Conservation (phyloP, 2,113 vertebrate genomes). For the Hippocampus barbouri region DNA sequence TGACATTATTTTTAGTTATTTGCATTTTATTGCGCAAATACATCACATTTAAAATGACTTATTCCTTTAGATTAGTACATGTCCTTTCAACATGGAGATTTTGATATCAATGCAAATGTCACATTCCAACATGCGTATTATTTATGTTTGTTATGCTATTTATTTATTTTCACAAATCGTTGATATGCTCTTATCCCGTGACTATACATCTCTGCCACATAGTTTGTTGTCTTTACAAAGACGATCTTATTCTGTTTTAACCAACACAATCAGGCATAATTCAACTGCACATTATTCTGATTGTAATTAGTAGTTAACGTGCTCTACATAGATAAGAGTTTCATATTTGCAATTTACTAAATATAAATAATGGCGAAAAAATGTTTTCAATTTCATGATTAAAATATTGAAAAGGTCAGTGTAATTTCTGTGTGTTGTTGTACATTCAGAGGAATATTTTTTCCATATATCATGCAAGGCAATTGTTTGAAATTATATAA, state of each 20-base stretch:
- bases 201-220: no score
- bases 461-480: no score
- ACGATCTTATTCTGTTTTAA: no score
- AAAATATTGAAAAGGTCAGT: neutral
- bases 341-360: neutral
- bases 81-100: neutral
- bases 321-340: no score
- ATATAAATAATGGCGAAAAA: neutral
- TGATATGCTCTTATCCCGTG: neutral
- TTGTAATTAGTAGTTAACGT: neutral
- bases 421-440: neutral
- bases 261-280: no score
- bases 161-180: neutral
- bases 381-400: neutral
- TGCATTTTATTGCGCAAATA: conserved; percentile 5
- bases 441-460: no score
- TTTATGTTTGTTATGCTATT: neutral
- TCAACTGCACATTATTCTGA: neutral
- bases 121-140: neutral
- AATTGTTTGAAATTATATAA: no score
- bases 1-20: conserved; percentile 5
- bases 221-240: neutral
- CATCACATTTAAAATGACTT: neutral
- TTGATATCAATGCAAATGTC: neutral
- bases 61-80: neutral